phyloP scores from a whole-genome alignment of 2,797 vertebrate species.

The Peromyscus melanophrys region DNA sequence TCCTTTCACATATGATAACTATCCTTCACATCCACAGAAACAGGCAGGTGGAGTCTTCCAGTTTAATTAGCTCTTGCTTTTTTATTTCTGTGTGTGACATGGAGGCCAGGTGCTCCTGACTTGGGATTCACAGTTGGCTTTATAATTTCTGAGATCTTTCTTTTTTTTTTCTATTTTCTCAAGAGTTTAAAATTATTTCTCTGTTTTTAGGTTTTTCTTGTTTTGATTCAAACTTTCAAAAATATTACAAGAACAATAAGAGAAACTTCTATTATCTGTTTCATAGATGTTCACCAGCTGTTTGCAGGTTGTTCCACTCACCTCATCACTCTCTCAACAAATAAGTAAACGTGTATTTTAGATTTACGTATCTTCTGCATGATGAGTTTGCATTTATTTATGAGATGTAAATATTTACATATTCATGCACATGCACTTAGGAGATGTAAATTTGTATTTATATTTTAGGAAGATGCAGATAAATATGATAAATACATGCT shows the following conservation, averaged over 20 bases:
- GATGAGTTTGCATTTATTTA: not conserved
- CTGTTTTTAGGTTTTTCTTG: not conserved
- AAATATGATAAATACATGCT: not conserved
- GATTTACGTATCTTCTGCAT: not conserved
- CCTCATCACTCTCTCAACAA: not conserved
- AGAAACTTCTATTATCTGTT: not conserved
- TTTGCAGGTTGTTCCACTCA: not conserved
- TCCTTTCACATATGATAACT: fast-evolving
- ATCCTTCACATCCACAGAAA: not conserved
- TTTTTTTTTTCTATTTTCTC: not conserved
- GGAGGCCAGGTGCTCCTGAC: not conserved
- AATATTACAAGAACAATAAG: not conserved
- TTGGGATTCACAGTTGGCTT: not conserved
- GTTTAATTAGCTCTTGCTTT: not conserved
- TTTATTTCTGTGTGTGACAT: not conserved
- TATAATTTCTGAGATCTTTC: not conserved
- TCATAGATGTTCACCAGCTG: not conserved
- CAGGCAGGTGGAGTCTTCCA: not conserved
- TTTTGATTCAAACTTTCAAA: slow-evolving; percentile 19
- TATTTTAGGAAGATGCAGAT: not conserved
- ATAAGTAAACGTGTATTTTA: not conserved
- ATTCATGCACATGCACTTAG: not conserved
- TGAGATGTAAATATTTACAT: not conserved
- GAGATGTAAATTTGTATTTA: not conserved
- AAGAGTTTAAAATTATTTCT: not conserved